Conservation (phyloP, 2,113 vertebrate genomes). For the Murina feae region DNA sequence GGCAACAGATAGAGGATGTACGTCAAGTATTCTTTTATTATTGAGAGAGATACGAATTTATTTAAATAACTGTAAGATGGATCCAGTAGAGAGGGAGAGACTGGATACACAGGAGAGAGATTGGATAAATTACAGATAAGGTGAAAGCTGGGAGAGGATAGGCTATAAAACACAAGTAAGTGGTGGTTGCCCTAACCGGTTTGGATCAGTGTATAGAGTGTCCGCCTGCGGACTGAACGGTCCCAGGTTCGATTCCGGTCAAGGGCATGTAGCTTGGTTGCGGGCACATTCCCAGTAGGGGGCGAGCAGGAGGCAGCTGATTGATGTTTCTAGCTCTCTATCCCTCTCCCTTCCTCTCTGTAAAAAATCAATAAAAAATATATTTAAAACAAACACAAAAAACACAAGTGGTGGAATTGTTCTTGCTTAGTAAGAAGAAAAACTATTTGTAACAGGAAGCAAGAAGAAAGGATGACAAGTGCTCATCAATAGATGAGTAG, state of each 20-base stretch:
- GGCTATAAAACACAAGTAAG: background rate
- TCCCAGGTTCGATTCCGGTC: too few species aligned
- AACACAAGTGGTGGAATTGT: background rate
- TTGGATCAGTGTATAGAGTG: too few species aligned
- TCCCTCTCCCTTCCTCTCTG: too few species aligned
- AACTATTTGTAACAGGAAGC: background rate
- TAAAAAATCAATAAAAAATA: too few species aligned
- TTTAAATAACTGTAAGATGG: background rate
- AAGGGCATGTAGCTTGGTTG: too few species aligned
- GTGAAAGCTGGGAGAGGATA: background rate
- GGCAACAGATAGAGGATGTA: background rate
- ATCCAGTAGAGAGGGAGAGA: background rate
- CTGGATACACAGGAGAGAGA: background rate
- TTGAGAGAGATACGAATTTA: background rate
- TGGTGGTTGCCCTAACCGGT: too few species aligned
- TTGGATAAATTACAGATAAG: background rate
- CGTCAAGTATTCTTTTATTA: background rate
- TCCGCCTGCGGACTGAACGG: too few species aligned
- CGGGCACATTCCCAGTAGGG: too few species aligned
- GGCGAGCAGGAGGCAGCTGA: too few species aligned
- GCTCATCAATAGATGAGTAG: background rate
- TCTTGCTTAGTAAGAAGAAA: background rate
- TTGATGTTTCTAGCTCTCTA: too few species aligned
- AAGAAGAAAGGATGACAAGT: background rate
- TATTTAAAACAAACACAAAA: too few species aligned